phyloP scores from a whole-genome alignment of 2,113 vertebrate genomes.

The Cinclus mexicanus region DNA sequence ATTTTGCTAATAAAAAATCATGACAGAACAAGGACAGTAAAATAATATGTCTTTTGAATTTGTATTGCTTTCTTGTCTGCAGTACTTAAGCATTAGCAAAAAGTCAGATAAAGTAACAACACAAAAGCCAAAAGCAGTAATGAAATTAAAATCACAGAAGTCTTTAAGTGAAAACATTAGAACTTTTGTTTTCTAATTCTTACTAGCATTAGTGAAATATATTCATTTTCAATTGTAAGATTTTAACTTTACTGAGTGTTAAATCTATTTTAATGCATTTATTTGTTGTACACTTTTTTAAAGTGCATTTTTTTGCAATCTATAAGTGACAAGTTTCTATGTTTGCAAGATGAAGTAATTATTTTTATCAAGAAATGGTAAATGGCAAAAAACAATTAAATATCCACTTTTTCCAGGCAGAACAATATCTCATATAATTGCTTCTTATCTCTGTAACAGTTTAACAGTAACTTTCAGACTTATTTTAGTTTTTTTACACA shows the following conservation, averaged over 20 bases:
- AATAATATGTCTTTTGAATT: not conserved
- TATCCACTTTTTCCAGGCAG: not conserved
- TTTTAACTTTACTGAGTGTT: not conserved
- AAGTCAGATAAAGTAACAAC: not conserved
- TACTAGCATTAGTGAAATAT: conserved; percentile 1
- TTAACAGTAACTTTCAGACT: conserved; percentile 12
- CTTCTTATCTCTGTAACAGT: not conserved
- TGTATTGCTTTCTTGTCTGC: not conserved
- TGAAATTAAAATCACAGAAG: not conserved
- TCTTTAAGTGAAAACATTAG: not conserved
- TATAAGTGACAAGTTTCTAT: not conserved
- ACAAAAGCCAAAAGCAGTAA: not conserved
- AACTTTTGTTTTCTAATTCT: not conserved
- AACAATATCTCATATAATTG: not conserved
- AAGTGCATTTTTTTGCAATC: not conserved
- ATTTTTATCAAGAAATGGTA: conserved; percentile 32
- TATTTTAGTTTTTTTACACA: not conserved
- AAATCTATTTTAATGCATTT: not conserved
- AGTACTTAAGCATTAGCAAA: not conserved
- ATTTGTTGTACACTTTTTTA: not conserved
- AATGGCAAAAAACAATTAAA: conserved; percentile 17
- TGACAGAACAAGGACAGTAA: not conserved
- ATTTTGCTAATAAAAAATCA: not conserved
- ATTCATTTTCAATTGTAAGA: not conserved
- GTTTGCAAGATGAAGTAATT: conserved; percentile 5